These are phyloP conservation scores for Propithecus perrieri DNA, from an alignment of 2,797 vertebrate genomes.

Conservation along the genomic window DNA sequence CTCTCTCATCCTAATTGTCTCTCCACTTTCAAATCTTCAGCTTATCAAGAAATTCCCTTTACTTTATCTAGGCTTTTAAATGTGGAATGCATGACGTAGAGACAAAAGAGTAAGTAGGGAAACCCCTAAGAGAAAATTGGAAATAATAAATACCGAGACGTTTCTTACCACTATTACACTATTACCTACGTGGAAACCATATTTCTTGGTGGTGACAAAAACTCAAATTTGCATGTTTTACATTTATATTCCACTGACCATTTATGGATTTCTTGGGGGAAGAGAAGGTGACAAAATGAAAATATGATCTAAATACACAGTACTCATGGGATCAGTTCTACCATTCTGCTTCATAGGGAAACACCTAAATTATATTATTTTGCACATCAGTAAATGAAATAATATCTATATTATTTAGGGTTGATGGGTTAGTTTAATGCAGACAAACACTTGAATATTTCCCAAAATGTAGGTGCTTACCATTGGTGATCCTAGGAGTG, in stretches of 20 bases:
- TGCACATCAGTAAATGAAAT: not conserved
- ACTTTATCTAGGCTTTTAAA: not conserved
- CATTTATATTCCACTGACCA: not conserved
- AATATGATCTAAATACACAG: not conserved
- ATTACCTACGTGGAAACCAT: not conserved
- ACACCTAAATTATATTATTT: not conserved
- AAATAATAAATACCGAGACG: not conserved
- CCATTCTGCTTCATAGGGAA: not conserved
- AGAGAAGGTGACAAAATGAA: not conserved
- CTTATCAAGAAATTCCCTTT: not conserved
- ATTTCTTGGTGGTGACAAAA: slow-evolving; percentile 9
- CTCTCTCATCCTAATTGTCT: not conserved
- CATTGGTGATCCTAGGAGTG: not conserved
- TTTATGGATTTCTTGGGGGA: not conserved
- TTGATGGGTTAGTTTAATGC: not conserved
- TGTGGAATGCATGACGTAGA: not conserved
- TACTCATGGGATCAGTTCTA: not conserved
- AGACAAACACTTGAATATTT: not conserved
- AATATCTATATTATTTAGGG: not conserved
- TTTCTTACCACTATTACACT: not conserved
- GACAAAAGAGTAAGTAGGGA: not conserved
- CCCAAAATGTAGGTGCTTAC: not conserved
- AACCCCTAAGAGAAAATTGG: not conserved
- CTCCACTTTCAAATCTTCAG: not conserved
- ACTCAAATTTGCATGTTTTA: slow-evolving; percentile 18